Evolutionary conservation across 2,888 invertebrate species (phyloP).

Genomic region (Mamestra brassicae): DNA sequence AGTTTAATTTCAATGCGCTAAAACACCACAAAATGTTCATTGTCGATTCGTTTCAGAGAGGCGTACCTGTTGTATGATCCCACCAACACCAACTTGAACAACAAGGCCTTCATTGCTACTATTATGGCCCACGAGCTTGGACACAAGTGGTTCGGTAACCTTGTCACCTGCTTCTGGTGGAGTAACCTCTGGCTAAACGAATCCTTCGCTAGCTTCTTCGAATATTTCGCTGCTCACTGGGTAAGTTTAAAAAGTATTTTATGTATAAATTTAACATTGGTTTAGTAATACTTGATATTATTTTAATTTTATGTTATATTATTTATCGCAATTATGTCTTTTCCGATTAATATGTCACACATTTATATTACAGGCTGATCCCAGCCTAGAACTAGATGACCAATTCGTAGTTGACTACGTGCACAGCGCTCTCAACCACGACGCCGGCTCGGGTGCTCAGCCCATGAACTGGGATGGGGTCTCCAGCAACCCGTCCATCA

Average conservation of each 20-base stretch:
- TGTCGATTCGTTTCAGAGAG: conserved; percentile 77
- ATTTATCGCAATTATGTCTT: too few species aligned
- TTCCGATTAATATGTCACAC: not conserved
- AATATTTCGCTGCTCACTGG: conserved; percentile 92
- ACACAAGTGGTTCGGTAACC: conserved; percentile 96
- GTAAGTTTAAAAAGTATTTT: conserved; percentile 72
- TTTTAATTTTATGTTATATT: too few species aligned
- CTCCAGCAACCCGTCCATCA: conserved; percentile 88
- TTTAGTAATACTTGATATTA: too few species aligned
- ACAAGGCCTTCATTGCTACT: conserved; percentile 90
- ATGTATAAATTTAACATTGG: too few species aligned
- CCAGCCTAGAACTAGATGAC: conserved; percentile 80
- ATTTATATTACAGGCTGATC: conserved; percentile 78
- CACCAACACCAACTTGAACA: conserved; percentile 81
- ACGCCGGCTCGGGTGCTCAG: conserved; percentile 85
- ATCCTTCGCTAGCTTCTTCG: conserved; percentile 93
- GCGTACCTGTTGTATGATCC: conserved; percentile 87
- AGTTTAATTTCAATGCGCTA: not conserved
- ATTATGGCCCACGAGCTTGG: conserved; percentile 94
- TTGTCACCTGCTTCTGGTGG: conserved; percentile 95
- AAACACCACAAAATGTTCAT: conserved; percentile 8
- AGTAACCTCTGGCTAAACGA: conserved; percentile 94
- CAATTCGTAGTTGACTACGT: conserved; percentile 94
- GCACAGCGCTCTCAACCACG: conserved; percentile 92
- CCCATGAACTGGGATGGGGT: conserved; percentile 90